Evolutionary conservation across 2,113 vertebrate species (phyloP), one percentile per base, ranked within the genome.

Genomic region (Furnarius figulus): DNA sequence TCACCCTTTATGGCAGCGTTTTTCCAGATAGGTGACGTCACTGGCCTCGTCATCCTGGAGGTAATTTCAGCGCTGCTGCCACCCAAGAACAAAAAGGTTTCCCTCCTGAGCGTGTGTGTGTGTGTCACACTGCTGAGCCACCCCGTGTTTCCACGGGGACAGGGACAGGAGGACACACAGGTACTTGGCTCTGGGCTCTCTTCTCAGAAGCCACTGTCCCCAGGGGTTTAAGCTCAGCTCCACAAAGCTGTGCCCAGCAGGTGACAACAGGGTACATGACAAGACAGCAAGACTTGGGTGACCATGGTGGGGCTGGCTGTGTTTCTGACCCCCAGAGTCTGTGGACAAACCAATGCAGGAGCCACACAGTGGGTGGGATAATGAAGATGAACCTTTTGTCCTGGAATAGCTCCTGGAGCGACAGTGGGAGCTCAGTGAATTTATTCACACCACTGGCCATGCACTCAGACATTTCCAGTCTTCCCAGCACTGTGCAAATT

Each of bases 221-320:
- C 7, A 7, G 17, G 46, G 35, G 7, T n/a, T 66, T 25, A 3
- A 56, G 58, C 47, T 53, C 75, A 17, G 56, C 86, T 55, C 12
- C 10, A 1, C 72, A 12, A 35, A 58, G 37, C 61, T 66, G 55
- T 37, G n/a, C 35, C 75, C 66, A 8, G 53, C 23, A 5, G 68
- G 68, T 35, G 90, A 49, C 77, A 18, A 21, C 0, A 3, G 56
- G 33, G 47, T 5, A 2, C 0, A 0, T 0, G 44, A 19, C 1
- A 7, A 49, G 47, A 7, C 39, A 23, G 35, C 4, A 2, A 21
- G 22, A 37, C 8, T 46, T 0, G 17, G 14, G 2, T 11, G 37
- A n/a, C 27, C 4, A 0, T 2, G 12, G 2, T 25, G 62, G 61
- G 39, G 12, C 24, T 30, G 3, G 5, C 7, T 4, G 39, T 20